A percentile compares a stretch with the other conserved stretches of the same genome.
These are phyloP conservation scores for Helarctos malayanus DNA, from an alignment of 2,797 vertebrate species.

Conservation along the genomic window DNA sequence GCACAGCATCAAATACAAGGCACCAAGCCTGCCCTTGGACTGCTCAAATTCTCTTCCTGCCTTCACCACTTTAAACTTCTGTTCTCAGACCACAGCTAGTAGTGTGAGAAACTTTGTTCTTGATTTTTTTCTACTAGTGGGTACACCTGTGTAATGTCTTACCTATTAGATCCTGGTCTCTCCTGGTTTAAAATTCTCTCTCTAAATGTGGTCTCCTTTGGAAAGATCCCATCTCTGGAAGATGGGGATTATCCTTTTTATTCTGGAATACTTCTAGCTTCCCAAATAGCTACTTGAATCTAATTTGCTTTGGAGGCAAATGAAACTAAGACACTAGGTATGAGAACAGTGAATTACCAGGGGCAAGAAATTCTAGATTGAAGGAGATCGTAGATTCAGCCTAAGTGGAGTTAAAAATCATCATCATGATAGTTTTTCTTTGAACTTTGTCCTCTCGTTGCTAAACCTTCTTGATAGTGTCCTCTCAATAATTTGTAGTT, in stretches of 20 bases:
- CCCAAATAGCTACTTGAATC: background rate
- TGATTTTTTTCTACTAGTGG: background rate
- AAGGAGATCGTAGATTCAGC: background rate
- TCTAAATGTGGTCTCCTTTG: background rate
- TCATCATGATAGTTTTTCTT: background rate
- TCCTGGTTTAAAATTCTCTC: background rate
- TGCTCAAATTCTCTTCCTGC: background rate
- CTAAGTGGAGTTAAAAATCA: background rate
- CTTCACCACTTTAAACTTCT: background rate
- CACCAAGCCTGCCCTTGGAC: background rate
- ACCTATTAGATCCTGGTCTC: background rate
- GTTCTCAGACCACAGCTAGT: background rate
- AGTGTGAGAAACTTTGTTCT: background rate
- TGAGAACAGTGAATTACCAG: background rate
- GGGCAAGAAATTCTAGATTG: background rate
- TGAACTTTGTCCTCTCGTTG: slow-evolving; percentile 1
- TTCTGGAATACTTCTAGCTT: background rate
- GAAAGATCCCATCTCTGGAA: background rate
- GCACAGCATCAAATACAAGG: background rate
- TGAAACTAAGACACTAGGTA: background rate
- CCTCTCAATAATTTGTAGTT: background rate
- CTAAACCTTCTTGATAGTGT: background rate
- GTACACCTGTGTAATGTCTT: background rate
- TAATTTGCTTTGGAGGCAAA: background rate
- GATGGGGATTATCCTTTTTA: background rate